phyloP scores from a whole-genome alignment of 1,140 invertebrate species.

The Ostrea denselamellosa region DNA sequence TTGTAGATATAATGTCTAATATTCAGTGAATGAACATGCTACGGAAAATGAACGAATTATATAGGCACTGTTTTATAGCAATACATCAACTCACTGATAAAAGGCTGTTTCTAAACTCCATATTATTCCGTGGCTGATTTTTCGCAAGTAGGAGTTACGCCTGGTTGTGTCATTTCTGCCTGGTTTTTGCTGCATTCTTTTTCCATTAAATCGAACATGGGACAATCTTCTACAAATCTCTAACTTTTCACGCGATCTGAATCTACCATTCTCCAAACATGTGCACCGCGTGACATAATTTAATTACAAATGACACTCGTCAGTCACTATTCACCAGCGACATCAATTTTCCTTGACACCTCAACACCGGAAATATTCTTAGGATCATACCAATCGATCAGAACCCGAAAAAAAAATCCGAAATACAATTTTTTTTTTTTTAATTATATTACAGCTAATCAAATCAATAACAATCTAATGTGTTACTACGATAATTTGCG shows the following conservation, averaged over 20 bases:
- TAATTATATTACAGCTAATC: too few relatives aligned
- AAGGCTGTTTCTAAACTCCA: conserved; percentile 51
- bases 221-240: background rate
- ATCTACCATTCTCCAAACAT: background rate
- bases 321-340: background rate
- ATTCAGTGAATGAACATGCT: too few relatives aligned
- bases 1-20: too few relatives aligned
- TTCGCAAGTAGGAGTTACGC: conserved; percentile 11
- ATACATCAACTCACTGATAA: conserved; percentile 48
- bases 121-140: conserved; percentile 50
- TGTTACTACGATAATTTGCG: too few relatives aligned
- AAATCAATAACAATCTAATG: too few relatives aligned
- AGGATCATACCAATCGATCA: background rate
- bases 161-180: background rate
- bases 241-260: background rate
- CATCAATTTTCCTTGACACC: background rate
- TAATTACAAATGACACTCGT: background rate
- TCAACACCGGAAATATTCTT: background rate
- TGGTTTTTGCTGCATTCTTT: conserved; percentile 20
- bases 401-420: background rate
- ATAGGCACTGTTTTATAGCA: too few relatives aligned
- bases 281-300: background rate
- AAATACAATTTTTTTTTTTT: too few relatives aligned
- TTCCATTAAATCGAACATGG: background rate
- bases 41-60: too few relatives aligned